These are phyloP conservation scores for Calcarius lapponicus DNA, from an alignment of 2,797 vertebrate genomes.

Conservation along the genomic window DNA sequence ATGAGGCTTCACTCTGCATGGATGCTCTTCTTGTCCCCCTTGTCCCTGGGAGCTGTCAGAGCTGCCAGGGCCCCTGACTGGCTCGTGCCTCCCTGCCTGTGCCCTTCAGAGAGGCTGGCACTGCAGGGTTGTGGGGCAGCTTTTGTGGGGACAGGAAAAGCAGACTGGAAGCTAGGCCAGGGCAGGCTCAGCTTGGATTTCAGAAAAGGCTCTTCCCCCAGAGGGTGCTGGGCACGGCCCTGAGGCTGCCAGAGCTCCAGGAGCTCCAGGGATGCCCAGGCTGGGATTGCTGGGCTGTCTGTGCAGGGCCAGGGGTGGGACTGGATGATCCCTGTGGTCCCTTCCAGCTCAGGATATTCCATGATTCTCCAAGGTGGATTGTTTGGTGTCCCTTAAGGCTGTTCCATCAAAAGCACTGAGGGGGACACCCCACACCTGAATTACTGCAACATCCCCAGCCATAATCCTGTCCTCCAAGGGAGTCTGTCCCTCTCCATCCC, in stretches of 20 bases:
- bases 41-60: not conserved
- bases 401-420: not conserved
- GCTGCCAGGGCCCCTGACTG: not conserved
- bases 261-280: not conserved
- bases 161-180: not conserved
- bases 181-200: accelerated
- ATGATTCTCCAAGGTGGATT: not conserved
- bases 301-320: accelerated
- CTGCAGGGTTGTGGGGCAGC: not conserved
- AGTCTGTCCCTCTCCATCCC: not conserved
- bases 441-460: not conserved
- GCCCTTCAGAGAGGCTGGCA: not conserved
- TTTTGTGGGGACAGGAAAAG: not conserved
- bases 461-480: not conserved
- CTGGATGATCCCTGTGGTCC: not conserved
- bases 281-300: not conserved
- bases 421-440: not conserved
- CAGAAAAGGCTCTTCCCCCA: not conserved
- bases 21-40: not conserved
- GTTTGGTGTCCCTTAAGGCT: not conserved
- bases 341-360: not conserved
- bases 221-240: not conserved
- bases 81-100: accelerated
- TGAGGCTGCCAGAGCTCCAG: not conserved
- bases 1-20: not conserved